Percentiles rank a stretch among this genome's conserved stretches.
These are phyloP conservation scores for Rhysida immarginata DNA, from an alignment of 1,140 invertebrate genomes.

Conservation along the genomic window DNA sequence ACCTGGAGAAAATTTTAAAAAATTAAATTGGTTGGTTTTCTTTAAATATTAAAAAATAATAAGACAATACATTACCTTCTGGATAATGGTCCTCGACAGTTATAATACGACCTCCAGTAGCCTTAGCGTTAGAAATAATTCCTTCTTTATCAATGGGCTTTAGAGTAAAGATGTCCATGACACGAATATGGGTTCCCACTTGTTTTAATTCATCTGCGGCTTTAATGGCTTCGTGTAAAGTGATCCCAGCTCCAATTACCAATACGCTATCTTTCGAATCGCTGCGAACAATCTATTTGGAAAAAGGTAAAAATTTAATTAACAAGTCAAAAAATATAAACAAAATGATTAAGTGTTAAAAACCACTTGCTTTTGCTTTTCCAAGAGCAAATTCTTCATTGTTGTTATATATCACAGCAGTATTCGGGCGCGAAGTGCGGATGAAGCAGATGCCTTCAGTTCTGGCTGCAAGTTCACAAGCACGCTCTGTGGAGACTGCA, in stretches of 20 bases:
- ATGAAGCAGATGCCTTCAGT: slow-evolving; percentile 92
- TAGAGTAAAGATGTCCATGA: slow-evolving; percentile 88
- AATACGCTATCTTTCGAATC: slow-evolving; percentile 59
- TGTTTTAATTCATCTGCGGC: slow-evolving; percentile 55
- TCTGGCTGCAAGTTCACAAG: slow-evolving; percentile 90
- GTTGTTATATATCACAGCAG: slow-evolving; percentile 72
- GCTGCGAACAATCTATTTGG: slow-evolving; percentile 46
- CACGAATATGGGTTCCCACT: slow-evolving; percentile 45
- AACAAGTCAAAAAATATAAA: neutral
- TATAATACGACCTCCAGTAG: slow-evolving; percentile 63
- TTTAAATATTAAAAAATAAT: neutral
- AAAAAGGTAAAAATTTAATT: slow-evolving; percentile 3
- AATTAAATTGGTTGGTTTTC: neutral
- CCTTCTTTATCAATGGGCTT: slow-evolving; percentile 78
- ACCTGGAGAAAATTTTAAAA: slow-evolving; percentile 37
- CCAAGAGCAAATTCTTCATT: slow-evolving; percentile 69
- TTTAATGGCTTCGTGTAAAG: slow-evolving; percentile 73
- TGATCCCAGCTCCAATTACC: slow-evolving; percentile 82
- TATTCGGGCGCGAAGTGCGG: slow-evolving; percentile 82
- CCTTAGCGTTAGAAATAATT: slow-evolving; percentile 60
- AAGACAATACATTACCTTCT: slow-evolving; percentile 42
- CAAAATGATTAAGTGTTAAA: neutral
- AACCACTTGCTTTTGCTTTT: slow-evolving; percentile 39
- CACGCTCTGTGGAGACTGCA: slow-evolving; percentile 83
- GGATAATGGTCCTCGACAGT: slow-evolving; percentile 97